phyloP scores from a whole-genome alignment of 2,113 vertebrate genomes.

The Corythaixoides concolor region DNA sequence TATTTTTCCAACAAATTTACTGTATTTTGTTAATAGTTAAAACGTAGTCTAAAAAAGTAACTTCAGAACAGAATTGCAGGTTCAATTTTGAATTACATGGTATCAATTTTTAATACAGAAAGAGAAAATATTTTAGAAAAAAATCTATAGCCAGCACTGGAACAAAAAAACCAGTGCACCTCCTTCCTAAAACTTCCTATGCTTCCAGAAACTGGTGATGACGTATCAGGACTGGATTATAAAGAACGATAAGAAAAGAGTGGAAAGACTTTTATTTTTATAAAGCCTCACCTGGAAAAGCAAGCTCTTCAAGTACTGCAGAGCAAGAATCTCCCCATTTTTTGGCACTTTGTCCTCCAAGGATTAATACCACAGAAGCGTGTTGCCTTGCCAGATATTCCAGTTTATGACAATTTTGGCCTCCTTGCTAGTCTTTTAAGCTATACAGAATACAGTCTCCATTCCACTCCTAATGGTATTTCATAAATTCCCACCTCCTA shows the following conservation, averaged over 20 bases:
- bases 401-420: background rate
- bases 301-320: background rate
- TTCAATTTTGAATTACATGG: background rate
- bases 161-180: background rate
- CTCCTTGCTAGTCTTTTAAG: background rate
- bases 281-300: slow-evolving; percentile 18
- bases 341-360: background rate
- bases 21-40: background rate
- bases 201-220: background rate
- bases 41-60: background rate
- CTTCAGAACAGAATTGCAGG: background rate
- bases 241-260: background rate
- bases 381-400: background rate
- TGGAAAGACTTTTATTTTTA: background rate
- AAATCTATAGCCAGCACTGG: background rate
- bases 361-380: background rate
- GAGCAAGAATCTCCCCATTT: background rate
- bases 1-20: background rate
- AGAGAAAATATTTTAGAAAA: background rate
- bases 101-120: background rate
- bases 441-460: background rate
- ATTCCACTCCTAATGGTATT: background rate
- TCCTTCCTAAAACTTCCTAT: background rate
- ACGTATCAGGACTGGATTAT: background rate
- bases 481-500: background rate